Conservation (phyloP, 2,888 invertebrate species). For the Anagyrus pseudococci region DNA sequence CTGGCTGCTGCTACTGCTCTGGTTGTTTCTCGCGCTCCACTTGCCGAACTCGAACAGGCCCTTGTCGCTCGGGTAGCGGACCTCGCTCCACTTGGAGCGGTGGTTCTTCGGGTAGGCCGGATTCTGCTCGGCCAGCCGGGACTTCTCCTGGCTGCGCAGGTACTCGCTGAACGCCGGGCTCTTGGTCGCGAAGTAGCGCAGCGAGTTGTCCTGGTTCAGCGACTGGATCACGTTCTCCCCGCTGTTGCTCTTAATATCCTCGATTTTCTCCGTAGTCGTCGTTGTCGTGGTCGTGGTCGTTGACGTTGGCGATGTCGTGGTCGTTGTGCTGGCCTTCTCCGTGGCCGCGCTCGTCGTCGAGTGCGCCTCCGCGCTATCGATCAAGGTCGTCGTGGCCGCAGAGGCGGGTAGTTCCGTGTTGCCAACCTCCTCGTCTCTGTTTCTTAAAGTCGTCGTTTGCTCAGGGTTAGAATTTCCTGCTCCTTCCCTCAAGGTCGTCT, state of each 20-base stretch:
- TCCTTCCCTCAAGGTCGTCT: conserved; percentile 26
- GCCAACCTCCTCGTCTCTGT: conserved; percentile 9
- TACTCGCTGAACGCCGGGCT: conserved; percentile 44
- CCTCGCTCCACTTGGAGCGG: conserved; percentile 55
- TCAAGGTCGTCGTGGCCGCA: neutral
- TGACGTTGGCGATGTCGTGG: conserved; percentile 39
- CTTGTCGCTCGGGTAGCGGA: conserved; percentile 48
- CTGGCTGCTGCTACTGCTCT: neutral
- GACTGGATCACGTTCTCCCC: conserved; percentile 54
- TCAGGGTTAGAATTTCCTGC: neutral
- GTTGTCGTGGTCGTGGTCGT: conserved; percentile 25
- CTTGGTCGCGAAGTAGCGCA: conserved; percentile 45
- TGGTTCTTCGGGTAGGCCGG: conserved; percentile 57
- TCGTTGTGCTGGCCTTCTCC: conserved; percentile 50
- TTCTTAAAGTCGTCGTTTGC: conserved; percentile 35
- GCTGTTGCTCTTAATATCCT: conserved; percentile 55
- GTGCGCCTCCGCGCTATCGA: conserved; percentile 2
- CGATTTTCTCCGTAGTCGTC: conserved; percentile 52
- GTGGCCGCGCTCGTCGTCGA: conserved; percentile 40
- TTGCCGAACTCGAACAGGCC: conserved; percentile 43
- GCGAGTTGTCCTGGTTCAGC: conserved; percentile 38
- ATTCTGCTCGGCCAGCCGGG: conserved; percentile 45
- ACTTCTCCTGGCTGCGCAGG: conserved; percentile 45
- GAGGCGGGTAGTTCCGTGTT: conserved; percentile 22
- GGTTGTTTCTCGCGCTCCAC: conserved; percentile 39